phyloP scores from a whole-genome alignment of 2,797 vertebrate genomes.

The Merluccius polli region DNA sequence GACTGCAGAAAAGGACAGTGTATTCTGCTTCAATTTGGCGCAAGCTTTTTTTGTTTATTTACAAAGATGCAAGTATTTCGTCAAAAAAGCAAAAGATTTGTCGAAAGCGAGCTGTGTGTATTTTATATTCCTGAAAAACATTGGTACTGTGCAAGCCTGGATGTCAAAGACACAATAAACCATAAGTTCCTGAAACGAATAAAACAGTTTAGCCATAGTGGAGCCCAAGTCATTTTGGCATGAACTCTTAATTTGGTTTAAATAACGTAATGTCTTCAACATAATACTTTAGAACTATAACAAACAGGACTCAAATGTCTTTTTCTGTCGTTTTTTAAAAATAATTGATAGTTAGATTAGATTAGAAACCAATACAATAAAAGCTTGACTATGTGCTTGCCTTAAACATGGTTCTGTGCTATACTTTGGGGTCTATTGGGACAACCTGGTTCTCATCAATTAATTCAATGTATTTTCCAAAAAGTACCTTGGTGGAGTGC shows the following conservation, averaged over 20 bases:
- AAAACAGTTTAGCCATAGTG: constrained; percentile 12
- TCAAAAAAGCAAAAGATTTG: not conserved
- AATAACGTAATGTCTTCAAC: not conserved
- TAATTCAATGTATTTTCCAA: constrained; percentile 8
- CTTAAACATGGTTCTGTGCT: constrained; percentile 6
- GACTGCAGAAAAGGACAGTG: constrained; percentile 44
- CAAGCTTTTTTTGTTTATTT: not conserved
- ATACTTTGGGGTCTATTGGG: constrained; percentile 16
- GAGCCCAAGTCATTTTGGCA: not conserved
- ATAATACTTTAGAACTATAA: not conserved
- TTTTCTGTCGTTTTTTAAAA: not conserved
- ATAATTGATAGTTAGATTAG: not conserved
- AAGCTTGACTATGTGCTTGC: not conserved
- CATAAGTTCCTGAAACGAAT: not conserved
- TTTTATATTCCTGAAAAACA: not conserved
- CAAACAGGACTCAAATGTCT: no score
- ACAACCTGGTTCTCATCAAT: constrained; percentile 27
- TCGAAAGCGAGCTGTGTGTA: not conserved
- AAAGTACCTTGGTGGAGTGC: constrained; percentile 47
- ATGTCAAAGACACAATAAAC: not conserved
- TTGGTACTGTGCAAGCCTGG: not conserved
- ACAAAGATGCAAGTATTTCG: not conserved
- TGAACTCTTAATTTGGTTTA: not conserved
- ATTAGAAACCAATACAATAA: no score
- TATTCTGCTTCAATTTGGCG: constrained; percentile 47